These are phyloP conservation scores for Acanthis flammea DNA, from an alignment of 2,797 vertebrate genomes.

Conservation along the genomic window DNA sequence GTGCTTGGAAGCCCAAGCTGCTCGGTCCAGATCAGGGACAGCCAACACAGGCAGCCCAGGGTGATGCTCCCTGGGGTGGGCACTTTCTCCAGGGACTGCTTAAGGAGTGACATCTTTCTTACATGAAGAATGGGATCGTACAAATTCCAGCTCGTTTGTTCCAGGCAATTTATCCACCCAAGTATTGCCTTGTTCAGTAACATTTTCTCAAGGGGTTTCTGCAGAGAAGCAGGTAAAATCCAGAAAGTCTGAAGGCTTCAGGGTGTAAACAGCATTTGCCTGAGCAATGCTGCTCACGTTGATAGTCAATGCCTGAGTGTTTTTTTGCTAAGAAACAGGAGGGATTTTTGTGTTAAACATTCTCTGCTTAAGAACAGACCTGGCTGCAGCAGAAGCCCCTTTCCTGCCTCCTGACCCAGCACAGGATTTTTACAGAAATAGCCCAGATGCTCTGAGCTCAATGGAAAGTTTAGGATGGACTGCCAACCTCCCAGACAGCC, in stretches of 20 bases:
- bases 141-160: slow-evolving; percentile 49
- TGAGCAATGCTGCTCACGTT: slow-evolving; percentile 60
- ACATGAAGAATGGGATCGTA: slow-evolving; percentile 2
- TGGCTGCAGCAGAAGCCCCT: neutral
- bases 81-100: neutral
- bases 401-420: neutral
- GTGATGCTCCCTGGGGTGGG: neutral
- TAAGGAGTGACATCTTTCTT: slow-evolving; percentile 1
- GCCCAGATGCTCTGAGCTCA: neutral
- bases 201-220: slow-evolving; percentile 54
- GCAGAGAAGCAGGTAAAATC: slow-evolving; percentile 59
- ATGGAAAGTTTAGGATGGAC: neutral
- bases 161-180: slow-evolving; percentile 57
- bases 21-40: neutral
- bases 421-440: neutral
- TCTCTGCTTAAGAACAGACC: neutral
- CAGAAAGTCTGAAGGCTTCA: slow-evolving; percentile 45
- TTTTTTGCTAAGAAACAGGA: slow-evolving; percentile 34
- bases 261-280: slow-evolving; percentile 55
- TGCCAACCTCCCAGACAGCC: neutral
- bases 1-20: neutral
- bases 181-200: slow-evolving; percentile 30
- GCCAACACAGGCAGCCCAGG: neutral
- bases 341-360: neutral
- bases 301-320: neutral